phyloP scores from a whole-genome alignment of 2,888 invertebrate species.

The Biston stratarius region DNA sequence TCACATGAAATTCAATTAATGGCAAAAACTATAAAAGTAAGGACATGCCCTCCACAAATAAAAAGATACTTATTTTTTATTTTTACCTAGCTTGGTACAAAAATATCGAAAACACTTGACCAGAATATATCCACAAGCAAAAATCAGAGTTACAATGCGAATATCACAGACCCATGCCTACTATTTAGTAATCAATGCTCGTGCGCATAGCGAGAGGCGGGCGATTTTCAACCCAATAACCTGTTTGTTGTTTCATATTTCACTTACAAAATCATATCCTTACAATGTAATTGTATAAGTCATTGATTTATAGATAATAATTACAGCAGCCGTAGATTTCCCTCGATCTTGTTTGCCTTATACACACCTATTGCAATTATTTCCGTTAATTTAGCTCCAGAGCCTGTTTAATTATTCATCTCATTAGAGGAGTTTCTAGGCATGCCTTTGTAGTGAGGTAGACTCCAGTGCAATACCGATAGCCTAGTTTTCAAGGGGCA shows the following conservation, averaged over 20 bases:
- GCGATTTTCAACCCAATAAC: too few species aligned
- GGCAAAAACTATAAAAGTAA: neutral
- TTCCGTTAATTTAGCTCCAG: conserved; percentile 40
- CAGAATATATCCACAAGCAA: too few species aligned
- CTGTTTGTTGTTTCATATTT: too few species aligned
- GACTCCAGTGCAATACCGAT: conserved; percentile 70
- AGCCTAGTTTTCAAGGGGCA: conserved; percentile 69
- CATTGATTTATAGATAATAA: conserved; percentile 30
- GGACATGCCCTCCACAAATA: too few species aligned
- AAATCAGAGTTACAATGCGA: too few species aligned
- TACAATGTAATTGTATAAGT: neutral
- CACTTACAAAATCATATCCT: too few species aligned
- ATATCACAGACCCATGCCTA: too few species aligned
- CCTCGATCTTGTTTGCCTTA: conserved; percentile 48
- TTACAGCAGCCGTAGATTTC: conserved; percentile 31
- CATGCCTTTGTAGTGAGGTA: conserved; percentile 72
- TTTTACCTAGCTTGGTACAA: too few species aligned
- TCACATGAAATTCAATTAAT: conserved; percentile 19
- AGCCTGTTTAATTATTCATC: conserved; percentile 81
- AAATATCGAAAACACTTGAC: too few species aligned
- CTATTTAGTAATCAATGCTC: too few species aligned
- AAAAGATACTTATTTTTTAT: too few species aligned
- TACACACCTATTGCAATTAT: conserved; percentile 34
- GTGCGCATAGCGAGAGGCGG: too few species aligned
- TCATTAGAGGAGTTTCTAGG: conserved; percentile 80